Evolutionary conservation across 2,888 invertebrate genomes (phyloP).

Genomic region (Apamea monoglypha): DNA sequence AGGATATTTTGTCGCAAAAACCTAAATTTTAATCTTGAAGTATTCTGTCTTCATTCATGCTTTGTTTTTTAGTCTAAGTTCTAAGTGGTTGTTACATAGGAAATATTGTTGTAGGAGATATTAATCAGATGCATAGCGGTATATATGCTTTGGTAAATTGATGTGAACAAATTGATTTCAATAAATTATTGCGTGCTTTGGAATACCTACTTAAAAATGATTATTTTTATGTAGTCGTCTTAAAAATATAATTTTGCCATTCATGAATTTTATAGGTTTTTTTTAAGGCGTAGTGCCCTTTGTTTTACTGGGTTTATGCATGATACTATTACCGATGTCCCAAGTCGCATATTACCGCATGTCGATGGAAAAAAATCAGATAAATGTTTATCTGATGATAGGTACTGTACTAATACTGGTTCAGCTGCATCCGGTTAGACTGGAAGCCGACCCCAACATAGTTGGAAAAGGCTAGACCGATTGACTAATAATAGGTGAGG

Average conservation of each 20-base stretch:
- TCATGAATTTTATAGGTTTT: neutral
- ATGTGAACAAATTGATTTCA: neutral
- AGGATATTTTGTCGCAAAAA: neutral
- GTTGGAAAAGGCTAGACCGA: too few species aligned
- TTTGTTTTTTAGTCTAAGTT: conserved; percentile 3
- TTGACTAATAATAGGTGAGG: too few species aligned
- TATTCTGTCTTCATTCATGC: conserved; percentile 35
- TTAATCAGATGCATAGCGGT: conserved; percentile 18
- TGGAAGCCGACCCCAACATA: too few species aligned
- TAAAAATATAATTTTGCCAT: neutral
- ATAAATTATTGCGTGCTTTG: conserved; percentile 7
- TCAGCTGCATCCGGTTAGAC: too few species aligned
- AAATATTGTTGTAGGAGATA: conserved; percentile 3
- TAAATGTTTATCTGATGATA: neutral
- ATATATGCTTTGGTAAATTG: conserved; percentile 10
- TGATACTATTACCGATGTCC: neutral
- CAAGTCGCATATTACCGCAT: neutral
- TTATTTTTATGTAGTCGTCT: neutral
- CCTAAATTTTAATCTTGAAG: neutral
- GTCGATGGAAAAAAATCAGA: neutral
- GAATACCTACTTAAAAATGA: neutral
- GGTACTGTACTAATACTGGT: too few species aligned
- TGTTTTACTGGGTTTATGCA: neutral
- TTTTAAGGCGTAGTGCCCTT: neutral
- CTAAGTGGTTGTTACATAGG: neutral